Evolutionary conservation across 64 coral and sea anemone species (phyloP).

Genomic region (Pocillopora damicornis): DNA sequence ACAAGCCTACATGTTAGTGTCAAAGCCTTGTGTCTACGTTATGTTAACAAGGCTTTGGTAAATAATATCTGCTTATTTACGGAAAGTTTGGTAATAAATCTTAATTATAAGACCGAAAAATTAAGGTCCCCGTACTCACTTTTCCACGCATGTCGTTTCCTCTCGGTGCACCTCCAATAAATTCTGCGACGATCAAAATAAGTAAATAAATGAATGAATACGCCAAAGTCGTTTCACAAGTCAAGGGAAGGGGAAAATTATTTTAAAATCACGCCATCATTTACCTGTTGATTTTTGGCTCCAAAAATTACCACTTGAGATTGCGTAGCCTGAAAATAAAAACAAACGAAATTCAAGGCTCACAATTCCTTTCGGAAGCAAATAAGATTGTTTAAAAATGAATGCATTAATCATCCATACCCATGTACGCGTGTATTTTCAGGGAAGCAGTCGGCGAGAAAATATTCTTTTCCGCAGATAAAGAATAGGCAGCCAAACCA

Average conservation of each 20-base stretch:
- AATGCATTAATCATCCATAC: background rate
- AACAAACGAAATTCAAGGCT: background rate
- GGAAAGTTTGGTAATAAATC: too few relatives aligned
- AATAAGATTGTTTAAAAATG: too few relatives aligned
- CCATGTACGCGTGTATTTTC: background rate
- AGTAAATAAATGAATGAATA: background rate
- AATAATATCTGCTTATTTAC: too few relatives aligned
- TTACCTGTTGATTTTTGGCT: conserved; percentile 4
- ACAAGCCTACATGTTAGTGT: too few relatives aligned
- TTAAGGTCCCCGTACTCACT: background rate
- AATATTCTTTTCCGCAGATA: background rate
- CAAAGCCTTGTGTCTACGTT: too few relatives aligned
- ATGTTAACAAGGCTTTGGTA: too few relatives aligned
- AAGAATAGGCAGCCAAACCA: background rate
- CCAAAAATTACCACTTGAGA: conserved; percentile 1
- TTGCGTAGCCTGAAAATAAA: background rate
- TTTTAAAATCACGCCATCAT: background rate
- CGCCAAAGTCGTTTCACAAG: background rate
- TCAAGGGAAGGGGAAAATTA: background rate
- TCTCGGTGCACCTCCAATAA: conserved; percentile 19
- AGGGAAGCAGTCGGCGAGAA: background rate
- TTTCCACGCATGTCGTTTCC: background rate
- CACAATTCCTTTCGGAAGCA: too few relatives aligned
- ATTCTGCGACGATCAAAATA: background rate
- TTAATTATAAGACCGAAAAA: too few relatives aligned